Conservation (phyloP, 92 coral and sea anemone genomes). For the Zoanthus sansibaricus region DNA sequence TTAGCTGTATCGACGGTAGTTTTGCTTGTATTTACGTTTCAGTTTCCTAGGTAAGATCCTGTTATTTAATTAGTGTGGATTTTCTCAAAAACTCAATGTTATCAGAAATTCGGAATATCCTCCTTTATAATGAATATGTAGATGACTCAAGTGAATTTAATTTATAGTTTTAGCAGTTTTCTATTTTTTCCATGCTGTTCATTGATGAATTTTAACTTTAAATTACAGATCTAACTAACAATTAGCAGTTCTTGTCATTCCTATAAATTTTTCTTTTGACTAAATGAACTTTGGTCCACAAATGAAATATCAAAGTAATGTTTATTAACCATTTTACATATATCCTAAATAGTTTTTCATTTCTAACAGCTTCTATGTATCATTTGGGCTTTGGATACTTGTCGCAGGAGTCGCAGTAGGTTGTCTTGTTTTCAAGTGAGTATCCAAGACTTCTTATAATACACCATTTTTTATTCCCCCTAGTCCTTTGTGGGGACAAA, state of each 20-base stretch:
- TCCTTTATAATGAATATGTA: neutral
- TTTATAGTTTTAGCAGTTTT: neutral
- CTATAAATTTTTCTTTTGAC: no score
- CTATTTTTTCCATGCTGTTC: neutral
- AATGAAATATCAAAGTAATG: no score
- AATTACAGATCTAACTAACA: no score
- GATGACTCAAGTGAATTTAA: neutral
- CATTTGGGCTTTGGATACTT: constrained; percentile 78
- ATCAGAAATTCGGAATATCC: neutral
- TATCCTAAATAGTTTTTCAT: neutral
- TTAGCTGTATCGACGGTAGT: neutral
- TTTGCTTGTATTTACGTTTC: neutral
- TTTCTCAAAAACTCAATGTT: neutral
- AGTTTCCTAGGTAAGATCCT: neutral
- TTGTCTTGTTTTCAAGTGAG: constrained; percentile 77
- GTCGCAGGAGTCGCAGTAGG: constrained; percentile 79
- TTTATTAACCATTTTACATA: no score
- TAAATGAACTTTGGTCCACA: no score
- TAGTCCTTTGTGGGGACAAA: no score
- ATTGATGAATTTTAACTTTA: neutral
- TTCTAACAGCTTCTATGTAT: constrained; percentile 61
- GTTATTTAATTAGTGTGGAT: neutral
- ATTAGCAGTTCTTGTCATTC: no score
- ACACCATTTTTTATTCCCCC: no score
- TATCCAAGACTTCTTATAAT: neutral